These are phyloP conservation scores for Darevskia nairensis DNA, from an alignment of 2,797 vertebrate species.

Conservation along the genomic window DNA sequence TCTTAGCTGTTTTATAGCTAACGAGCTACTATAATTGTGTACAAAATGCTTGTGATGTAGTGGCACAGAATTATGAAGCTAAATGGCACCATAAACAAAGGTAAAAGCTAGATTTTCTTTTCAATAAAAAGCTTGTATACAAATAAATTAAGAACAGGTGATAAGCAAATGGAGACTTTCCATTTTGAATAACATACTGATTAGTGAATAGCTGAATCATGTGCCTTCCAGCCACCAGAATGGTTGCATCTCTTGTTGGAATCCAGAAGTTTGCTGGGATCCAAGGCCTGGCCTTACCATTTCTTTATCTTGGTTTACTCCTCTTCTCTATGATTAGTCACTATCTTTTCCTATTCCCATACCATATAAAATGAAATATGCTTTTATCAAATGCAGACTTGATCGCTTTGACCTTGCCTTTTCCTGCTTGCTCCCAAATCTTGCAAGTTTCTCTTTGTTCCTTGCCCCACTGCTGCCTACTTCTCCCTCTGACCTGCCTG, in stretches of 20 bases:
- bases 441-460: too few species aligned
- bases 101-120: background rate
- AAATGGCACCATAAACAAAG: background rate
- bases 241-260: background rate
- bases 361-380: too few species aligned
- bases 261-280: background rate
- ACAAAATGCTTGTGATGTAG: background rate
- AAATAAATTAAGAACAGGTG: background rate
- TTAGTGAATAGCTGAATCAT: too few species aligned
- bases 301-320: background rate
- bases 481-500: background rate
- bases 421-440: background rate
- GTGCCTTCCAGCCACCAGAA: too few species aligned
- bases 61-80: background rate
- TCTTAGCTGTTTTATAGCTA: background rate
- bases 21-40: background rate
- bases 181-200: background rate
- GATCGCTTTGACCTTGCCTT: background rate
- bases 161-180: background rate
- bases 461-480: too few species aligned
- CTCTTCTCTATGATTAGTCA: background rate
- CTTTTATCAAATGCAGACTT: too few species aligned
- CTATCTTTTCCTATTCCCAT: background rate
- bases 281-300: background rate
- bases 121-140: background rate